These are phyloP conservation scores for Nymphalis polychloros DNA, from an alignment of 2,888 invertebrate genomes.

Conservation along the genomic window DNA sequence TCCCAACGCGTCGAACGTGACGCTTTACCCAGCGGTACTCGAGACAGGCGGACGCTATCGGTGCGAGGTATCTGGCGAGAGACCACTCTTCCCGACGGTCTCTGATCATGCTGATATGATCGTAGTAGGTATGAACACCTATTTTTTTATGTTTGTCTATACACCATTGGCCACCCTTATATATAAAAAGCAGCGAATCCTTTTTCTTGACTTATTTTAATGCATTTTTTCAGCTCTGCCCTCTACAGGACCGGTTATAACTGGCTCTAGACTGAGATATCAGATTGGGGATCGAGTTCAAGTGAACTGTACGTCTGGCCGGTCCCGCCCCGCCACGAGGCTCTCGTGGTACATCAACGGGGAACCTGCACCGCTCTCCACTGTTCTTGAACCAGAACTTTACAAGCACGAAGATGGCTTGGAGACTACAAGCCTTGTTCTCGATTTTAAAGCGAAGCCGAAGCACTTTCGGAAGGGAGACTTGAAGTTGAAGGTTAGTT, in stretches of 20 bases:
- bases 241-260: conserved; percentile 90
- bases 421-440: conserved; percentile 88
- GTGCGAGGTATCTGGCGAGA: conserved; percentile 90
- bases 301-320: conserved; percentile 92
- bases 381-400: conserved; percentile 75
- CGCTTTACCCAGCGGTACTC: conserved; percentile 85
- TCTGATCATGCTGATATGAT: conserved; percentile 88
- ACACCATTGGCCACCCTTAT: too few relatives aligned
- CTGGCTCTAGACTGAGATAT: conserved; percentile 90
- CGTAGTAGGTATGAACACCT: conserved; percentile 84
- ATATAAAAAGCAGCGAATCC: too few relatives aligned
- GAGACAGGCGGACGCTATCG: conserved; percentile 88
- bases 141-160: not conserved
- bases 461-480: conserved; percentile 92
- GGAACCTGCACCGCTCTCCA: conserved; percentile 84
- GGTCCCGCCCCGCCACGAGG: conserved; percentile 90
- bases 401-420: conserved; percentile 83
- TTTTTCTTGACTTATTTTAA: not conserved
- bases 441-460: conserved; percentile 90
- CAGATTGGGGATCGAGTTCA: conserved; percentile 90
- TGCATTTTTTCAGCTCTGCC: conserved; percentile 85
- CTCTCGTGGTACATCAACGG: conserved; percentile 94
- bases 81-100: conserved; percentile 89
- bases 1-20: conserved; percentile 84
- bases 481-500: conserved; percentile 88